Conservation (phyloP, 2,113 vertebrate species). For the Carassius carassius region DNA sequence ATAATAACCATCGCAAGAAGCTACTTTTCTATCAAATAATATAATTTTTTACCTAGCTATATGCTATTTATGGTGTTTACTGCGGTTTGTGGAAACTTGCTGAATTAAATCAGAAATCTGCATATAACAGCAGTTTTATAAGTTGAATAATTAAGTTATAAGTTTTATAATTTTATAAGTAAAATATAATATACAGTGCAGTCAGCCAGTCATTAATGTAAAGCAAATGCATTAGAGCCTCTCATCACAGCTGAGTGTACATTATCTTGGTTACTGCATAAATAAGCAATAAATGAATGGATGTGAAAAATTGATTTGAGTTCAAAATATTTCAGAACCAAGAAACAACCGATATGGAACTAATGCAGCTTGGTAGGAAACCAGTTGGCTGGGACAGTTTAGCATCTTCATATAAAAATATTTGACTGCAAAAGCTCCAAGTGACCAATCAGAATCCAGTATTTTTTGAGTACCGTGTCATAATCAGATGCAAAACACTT, state of each 20-base stretch:
- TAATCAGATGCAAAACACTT: background rate
- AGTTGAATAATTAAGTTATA: too few relatives aligned
- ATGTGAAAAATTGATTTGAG: background rate
- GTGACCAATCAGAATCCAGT: constrained; percentile 4
- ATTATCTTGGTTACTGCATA: background rate
- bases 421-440: background rate
- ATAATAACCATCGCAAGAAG: background rate
- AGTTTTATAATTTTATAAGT: background rate
- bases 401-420: background rate
- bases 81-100: background rate
- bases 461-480: background rate
- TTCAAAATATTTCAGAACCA: background rate
- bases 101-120: background rate
- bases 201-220: background rate
- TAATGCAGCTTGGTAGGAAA: background rate
- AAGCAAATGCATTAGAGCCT: background rate
- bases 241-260: background rate
- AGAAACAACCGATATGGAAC: background rate
- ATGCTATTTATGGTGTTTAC: background rate
- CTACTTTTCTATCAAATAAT: background rate
- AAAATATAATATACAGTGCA: background rate
- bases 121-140: background rate
- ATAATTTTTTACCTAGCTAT: background rate
- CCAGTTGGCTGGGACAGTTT: background rate
- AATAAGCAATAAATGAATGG: background rate